Conservation (phyloP, 2,113 vertebrate genomes). For the Limanda limanda region DNA sequence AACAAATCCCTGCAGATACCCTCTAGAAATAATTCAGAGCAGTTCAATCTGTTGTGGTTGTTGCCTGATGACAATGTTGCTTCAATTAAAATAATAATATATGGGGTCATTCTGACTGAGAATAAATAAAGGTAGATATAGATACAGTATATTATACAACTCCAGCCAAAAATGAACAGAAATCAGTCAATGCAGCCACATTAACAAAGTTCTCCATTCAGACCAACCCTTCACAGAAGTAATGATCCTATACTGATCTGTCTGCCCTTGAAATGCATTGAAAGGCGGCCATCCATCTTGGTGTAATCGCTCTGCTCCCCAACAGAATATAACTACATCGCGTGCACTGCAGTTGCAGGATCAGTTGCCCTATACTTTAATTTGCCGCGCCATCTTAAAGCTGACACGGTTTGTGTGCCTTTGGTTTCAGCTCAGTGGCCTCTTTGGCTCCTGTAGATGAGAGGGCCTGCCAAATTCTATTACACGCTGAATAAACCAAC, state of each 20-base stretch:
- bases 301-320: conserved; percentile 25
- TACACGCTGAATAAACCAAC: conserved; percentile 68
- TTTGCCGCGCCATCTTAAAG: conserved; percentile 56
- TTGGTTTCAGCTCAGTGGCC: conserved; percentile 54
- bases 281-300: conserved; percentile 36
- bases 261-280: conserved; percentile 57
- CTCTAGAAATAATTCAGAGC: background rate
- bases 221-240: conserved; percentile 20
- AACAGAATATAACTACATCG: conserved; percentile 29
- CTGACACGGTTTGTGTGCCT: conserved; percentile 48
- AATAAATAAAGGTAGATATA: background rate
- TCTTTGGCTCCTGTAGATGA: conserved; percentile 56
- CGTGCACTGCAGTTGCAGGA: conserved; percentile 40
- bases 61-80: conserved; percentile 4
- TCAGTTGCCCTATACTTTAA: conserved; percentile 50
- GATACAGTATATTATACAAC: background rate
- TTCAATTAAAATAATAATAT: conserved; percentile 9
- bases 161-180: background rate
- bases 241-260: conserved; percentile 41
- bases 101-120: background rate
- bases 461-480: conserved; percentile 66
- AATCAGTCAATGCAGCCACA: background rate
- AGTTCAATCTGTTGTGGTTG: conserved; percentile 21
- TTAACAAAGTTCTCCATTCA: conserved; percentile 30
- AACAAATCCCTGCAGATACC: background rate